Base-by-base conservation (phyloP, 2,797 vertebrate genomes). In the Cuniculus paca region DNA sequence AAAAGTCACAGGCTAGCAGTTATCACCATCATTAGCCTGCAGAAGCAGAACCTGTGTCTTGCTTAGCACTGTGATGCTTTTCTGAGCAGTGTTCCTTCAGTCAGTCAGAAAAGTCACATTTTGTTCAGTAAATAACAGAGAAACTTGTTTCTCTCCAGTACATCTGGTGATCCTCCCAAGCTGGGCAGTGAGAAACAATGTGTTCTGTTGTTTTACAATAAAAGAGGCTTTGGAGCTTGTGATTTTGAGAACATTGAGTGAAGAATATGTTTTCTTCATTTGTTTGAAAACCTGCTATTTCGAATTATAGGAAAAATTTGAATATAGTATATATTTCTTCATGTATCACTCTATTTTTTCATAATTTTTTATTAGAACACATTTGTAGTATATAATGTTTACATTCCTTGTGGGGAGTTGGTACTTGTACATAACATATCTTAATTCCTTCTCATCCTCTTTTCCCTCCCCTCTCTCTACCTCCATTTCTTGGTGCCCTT, bases 281-380 rank as follows among this genome's bases (percentile, higher is more conserved):
- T 94, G 19, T 77, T 88, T 87, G 22, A 95, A 92, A 39, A 74
- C 78, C 3, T 12, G 1, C 24, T 80, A 60, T 78, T 94, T 86
- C 13, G 75, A 26, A 4, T 54, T 83, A 61, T 0, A 65, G 68
- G 36, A 68, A 90, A 48, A 13, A 90, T 26, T 24, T 88, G 34
- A 83, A 6, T 56, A 82, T 63, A 77, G 20, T 42, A 34, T 61
- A 13, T 90, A 19, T 36, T 11, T 80, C 16, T 75, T 48, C 50
- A 52, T 87, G 65, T 19, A 39, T 22, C 42, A 31, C 31, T 75
- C 42, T 74, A 45, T 74, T 74, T 45, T 20, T 42, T 28, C 24
- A 28, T 26, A 28, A 31, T 48, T 75, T 75, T 74, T 48, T 72
- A n/a, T 48, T 31, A 31, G 42, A 48, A 75, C 72, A 48, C 31